Evolutionary conservation across 1,140 invertebrate species (phyloP).

Genomic region (Dreissena rostriformis): DNA sequence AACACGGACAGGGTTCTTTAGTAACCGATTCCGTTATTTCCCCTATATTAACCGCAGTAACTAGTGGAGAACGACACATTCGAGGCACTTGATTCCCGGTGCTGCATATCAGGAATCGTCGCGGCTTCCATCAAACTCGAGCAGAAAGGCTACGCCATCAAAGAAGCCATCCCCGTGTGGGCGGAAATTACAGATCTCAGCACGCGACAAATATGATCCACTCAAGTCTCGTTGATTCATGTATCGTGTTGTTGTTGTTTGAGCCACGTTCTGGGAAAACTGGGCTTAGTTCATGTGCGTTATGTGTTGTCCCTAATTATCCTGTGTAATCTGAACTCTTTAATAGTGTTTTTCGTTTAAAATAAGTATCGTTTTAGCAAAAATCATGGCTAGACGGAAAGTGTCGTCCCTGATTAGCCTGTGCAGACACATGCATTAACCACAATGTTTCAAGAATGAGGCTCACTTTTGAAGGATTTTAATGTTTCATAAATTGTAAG

Average conservation of each 20-base stretch:
- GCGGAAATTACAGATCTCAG: conserved; percentile 77
- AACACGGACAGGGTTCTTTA: neutral
- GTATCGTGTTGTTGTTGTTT: conserved; percentile 50
- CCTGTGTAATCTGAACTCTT: no score
- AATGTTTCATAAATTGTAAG: neutral
- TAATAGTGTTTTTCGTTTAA: no score
- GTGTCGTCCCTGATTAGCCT: no score
- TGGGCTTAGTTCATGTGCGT: no score
- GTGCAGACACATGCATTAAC: no score
- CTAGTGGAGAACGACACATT: conserved; percentile 78
- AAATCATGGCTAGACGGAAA: no score
- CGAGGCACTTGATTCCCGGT: conserved; percentile 75
- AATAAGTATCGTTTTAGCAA: no score
- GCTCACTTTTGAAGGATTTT: no score
- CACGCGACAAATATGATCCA: conserved; percentile 70
- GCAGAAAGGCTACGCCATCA: conserved; percentile 74
- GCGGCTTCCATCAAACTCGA: conserved; percentile 73
- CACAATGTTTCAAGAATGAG: no score
- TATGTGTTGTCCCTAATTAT: neutral
- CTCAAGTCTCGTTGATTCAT: conserved; percentile 77
- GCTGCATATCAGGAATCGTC: conserved; percentile 76
- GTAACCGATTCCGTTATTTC: neutral
- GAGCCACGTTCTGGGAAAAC: neutral
- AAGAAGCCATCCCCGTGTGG: conserved; percentile 76
- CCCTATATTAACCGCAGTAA: conserved; percentile 60